These are phyloP conservation scores for Eudemis profundana DNA, from an alignment of 2,888 invertebrate species.

Conservation along the genomic window DNA sequence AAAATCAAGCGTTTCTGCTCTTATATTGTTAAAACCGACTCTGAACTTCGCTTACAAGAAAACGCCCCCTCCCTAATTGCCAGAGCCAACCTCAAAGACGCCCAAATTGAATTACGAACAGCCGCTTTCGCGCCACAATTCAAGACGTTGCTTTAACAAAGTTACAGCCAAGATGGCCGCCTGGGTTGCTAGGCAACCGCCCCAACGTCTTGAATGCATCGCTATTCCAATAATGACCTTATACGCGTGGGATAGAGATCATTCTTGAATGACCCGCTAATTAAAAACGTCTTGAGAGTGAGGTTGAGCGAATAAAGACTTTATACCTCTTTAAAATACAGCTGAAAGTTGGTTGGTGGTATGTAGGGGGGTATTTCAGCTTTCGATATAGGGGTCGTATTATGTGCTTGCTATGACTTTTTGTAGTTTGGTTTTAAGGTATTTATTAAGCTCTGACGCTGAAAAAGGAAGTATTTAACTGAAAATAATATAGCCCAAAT, in stretches of 20 bases:
- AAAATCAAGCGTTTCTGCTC: not conserved
- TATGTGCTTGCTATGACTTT: constrained; percentile 17
- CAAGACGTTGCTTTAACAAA: constrained; percentile 68
- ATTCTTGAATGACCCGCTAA: not conserved
- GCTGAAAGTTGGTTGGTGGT: constrained; percentile 11
- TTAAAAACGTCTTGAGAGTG: constrained; percentile 57
- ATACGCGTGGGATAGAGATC: not conserved
- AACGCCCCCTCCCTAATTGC: constrained; percentile 53
- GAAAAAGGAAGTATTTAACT: too few species aligned
- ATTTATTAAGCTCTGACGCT: too few species aligned
- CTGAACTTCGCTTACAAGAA: constrained; percentile 36
- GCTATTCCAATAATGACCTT: constrained; percentile 8
- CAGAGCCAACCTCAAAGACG: constrained; percentile 70
- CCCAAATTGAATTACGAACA: constrained; percentile 69
- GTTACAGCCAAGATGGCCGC: constrained; percentile 45
- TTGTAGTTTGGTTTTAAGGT: not conserved
- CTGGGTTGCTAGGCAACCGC: constrained; percentile 35
- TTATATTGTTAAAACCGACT: not conserved
- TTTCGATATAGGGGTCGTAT: constrained; percentile 26
- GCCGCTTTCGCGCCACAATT: constrained; percentile 74
- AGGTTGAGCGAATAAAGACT: constrained; percentile 11
- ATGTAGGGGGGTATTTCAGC: constrained; percentile 23
- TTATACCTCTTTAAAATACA: constrained; percentile 18
- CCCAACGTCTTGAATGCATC: constrained; percentile 6
- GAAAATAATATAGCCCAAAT: too few species aligned